These are phyloP conservation scores for Plecturocebus donacophilus DNA, from an alignment of 2,113 vertebrate genomes.

Conservation along the genomic window DNA sequence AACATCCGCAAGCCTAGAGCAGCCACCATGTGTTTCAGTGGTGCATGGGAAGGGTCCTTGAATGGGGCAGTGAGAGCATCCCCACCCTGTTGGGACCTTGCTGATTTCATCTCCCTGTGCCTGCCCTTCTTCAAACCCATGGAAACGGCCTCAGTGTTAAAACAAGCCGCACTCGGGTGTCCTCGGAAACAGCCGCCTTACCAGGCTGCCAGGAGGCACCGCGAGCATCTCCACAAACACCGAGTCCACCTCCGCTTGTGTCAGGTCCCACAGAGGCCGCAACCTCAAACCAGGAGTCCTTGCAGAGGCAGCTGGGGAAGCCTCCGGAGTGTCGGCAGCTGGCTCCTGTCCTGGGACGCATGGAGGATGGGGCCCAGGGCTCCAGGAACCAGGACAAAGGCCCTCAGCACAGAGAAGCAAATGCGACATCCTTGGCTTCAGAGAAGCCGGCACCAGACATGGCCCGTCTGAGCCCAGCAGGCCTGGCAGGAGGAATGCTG, in stretches of 20 bases:
- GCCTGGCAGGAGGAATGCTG: fast-evolving
- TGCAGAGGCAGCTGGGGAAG: neutral
- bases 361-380: fast-evolving
- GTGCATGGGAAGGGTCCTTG: too few species aligned
- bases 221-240: fast-evolving
- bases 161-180: fast-evolving
- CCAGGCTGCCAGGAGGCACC: fast-evolving
- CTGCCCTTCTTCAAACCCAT: neutral
- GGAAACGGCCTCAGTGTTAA: fast-evolving
- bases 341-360: fast-evolving
- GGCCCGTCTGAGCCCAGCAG: fast-evolving
- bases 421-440: fast-evolving
- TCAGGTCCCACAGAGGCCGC: fast-evolving
- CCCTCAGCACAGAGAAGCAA: fast-evolving
- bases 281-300: fast-evolving
- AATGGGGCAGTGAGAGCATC: fast-evolving
- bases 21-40: fast-evolving
- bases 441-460: fast-evolving
- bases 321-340: fast-evolving
- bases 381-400: fast-evolving
- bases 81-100: neutral
- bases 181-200: fast-evolving
- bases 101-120: fast-evolving
- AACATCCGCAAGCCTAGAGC: fast-evolving
- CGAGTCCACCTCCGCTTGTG: neutral